Base-by-base conservation (phyloP, 2,888 invertebrate genomes). In the Ommatoiulus sabulosus region DNA sequence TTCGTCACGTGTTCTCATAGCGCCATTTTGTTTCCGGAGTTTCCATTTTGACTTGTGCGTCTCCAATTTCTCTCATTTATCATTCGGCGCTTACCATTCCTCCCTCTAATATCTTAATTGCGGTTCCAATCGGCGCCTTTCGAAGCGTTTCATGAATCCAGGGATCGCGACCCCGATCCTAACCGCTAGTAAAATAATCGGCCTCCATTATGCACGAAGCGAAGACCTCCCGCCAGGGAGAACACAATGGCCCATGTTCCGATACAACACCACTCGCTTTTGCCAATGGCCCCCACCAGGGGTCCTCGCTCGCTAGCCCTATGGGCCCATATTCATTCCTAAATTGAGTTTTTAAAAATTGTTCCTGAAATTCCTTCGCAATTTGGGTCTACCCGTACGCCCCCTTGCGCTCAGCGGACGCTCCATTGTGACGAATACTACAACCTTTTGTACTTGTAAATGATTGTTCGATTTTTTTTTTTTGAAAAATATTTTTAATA, bases 261-360 rank as follows among this genome's bases (percentile, higher is more conserved):
- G 57, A 57, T 57, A 57, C 5, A 57, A 57, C 57, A 57, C 57
- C 57, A 17, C 57, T 57, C 17, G 57, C 17, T 57, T 57, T 57
- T 17, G 57, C 57, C 57, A 17, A 17, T 57, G 57, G 57, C 57
- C 17, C 57, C 57, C 57, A 57, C 57, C 17, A 57, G 57, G 57
- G 57, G 57, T 12, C 57, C 57, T 57, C 17, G 15, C 17, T 48
- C 35, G 35, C 35, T 35, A 35, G 35, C 35, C 35, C 35, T 46
- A 12, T 12, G 46, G 46, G 8, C 46, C 46, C 46, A 57, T 57
- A 57, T 17, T 57, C 17, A 57, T 12, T 57, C 57, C 57, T 17
- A 57, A 57, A 57, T 57, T 57, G 57, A 57, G 57, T 57, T 57
- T 57, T 57, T 57, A 57, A 57, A 57, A 57, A 57, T 57, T 57